These are phyloP conservation scores for Meghimatium bilineatum DNA, from an alignment of 2,888 invertebrate species.

Conservation along the genomic window DNA sequence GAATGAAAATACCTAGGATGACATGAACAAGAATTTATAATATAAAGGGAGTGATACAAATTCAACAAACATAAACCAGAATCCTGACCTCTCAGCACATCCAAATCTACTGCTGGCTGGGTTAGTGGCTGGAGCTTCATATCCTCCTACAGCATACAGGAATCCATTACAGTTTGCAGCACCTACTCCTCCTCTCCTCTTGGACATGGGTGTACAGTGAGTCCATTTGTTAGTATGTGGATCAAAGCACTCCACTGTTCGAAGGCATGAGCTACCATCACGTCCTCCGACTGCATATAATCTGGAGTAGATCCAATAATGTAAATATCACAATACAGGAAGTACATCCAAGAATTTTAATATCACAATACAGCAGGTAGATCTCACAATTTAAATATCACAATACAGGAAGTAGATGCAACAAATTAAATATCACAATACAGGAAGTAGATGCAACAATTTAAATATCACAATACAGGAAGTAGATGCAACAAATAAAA, in stretches of 20 bases:
- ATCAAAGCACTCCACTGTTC: conserved; percentile 92
- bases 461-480: no score
- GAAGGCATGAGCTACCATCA: conserved; percentile 92
- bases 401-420: no score
- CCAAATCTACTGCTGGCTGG: conserved; percentile 89
- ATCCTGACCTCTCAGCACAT: conserved; percentile 87
- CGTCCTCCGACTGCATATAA: conserved; percentile 94
- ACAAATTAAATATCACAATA: no score
- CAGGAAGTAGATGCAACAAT: no score
- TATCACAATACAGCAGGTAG: no score
- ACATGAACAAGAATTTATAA: no score
- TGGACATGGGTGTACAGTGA: conserved; percentile 90
- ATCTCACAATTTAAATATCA: no score
- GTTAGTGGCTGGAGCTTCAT: conserved; percentile 93
- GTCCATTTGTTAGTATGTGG: conserved; percentile 89
- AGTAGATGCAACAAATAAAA: no score
- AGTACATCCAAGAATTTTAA: no score
- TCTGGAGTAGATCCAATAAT: conserved; percentile 76
- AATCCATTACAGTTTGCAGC: conserved; percentile 92
- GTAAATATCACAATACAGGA: no score
- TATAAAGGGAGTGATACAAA: no score
- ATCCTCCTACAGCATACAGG: conserved; percentile 94
- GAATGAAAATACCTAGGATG: no score
- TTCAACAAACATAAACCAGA: neutral
- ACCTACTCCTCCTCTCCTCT: conserved; percentile 91